phyloP scores from a whole-genome alignment of 2,888 invertebrate genomes.

The Agrochola macilenta region DNA sequence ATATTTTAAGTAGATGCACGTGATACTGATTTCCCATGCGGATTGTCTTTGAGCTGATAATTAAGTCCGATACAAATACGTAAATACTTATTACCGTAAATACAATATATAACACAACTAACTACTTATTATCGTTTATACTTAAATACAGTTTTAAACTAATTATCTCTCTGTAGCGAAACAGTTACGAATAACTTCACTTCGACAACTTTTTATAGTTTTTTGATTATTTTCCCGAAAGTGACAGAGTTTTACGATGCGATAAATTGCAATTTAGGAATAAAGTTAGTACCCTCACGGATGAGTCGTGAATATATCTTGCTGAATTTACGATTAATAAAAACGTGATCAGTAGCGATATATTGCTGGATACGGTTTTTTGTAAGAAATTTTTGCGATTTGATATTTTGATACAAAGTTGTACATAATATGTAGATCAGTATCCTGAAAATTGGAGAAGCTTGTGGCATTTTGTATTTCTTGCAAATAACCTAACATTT shows the following conservation, averaged over 20 bases:
- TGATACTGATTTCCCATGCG: not conserved
- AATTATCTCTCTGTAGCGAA: conserved; percentile 32
- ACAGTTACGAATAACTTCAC: conserved; percentile 48
- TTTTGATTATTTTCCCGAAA: conserved; percentile 63
- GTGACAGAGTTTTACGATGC: conserved; percentile 61
- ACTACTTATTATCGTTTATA: not conserved
- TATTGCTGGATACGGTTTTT: conserved; percentile 28
- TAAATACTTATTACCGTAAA: not conserved
- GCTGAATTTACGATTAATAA: conserved; percentile 69
- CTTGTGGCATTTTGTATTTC: not conserved
- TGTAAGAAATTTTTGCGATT: conserved; percentile 1
- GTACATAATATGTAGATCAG: not conserved
- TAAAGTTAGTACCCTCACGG: conserved; percentile 57
- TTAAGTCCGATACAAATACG: not conserved
- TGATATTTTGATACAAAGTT: conserved; percentile 37
- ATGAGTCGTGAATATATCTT: conserved; percentile 67
- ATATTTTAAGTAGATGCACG: no score
- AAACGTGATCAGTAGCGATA: conserved; percentile 65
- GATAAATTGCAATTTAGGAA: conserved; percentile 76
- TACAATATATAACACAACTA: not conserved
- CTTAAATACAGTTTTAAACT: conserved; percentile 13
- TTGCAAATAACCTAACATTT: not conserved
- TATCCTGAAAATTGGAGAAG: not conserved
- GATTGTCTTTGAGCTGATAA: conserved; percentile 1
- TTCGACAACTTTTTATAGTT: conserved; percentile 57